These are phyloP conservation scores for Momotus momota DNA, from an alignment of 2,797 vertebrate genomes.

Conservation along the genomic window DNA sequence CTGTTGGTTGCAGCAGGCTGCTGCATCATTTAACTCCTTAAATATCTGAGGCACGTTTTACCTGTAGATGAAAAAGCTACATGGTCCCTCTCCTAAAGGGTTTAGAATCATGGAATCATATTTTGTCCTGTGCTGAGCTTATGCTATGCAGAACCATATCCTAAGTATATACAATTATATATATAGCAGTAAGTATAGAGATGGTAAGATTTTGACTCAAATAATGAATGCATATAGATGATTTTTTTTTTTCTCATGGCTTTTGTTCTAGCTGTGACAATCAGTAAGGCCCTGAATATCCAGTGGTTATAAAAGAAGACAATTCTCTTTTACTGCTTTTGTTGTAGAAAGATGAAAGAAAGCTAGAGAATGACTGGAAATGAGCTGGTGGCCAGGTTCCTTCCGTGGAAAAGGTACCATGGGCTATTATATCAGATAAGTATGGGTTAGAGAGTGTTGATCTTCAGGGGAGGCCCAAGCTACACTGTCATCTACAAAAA, in stretches of 20 bases:
- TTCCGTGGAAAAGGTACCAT: neutral
- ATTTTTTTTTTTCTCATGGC: neutral
- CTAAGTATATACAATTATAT: neutral
- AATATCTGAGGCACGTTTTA: neutral
- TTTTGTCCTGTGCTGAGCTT: neutral
- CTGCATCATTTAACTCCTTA: neutral
- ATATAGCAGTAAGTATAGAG: neutral
- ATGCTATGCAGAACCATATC: neutral
- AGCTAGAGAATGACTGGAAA: slow-evolving; percentile 21
- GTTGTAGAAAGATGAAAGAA: slow-evolving; percentile 42
- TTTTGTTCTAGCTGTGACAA: neutral
- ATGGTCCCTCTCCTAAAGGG: accelerated
- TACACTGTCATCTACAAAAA: neutral
- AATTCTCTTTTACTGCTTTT: slow-evolving; percentile 10
- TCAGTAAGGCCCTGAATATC: neutral
- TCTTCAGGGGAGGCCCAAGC: neutral
- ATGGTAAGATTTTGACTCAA: neutral
- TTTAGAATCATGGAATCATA: neutral
- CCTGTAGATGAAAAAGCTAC: neutral
- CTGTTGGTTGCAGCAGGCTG: neutral
- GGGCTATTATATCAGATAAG: neutral
- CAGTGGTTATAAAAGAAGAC: neutral
- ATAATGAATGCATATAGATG: neutral
- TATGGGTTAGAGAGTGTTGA: neutral
- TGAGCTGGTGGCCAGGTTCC: neutral